Base-by-base conservation (phyloP, 2,797 vertebrate species). In the Cygnus olor region DNA sequence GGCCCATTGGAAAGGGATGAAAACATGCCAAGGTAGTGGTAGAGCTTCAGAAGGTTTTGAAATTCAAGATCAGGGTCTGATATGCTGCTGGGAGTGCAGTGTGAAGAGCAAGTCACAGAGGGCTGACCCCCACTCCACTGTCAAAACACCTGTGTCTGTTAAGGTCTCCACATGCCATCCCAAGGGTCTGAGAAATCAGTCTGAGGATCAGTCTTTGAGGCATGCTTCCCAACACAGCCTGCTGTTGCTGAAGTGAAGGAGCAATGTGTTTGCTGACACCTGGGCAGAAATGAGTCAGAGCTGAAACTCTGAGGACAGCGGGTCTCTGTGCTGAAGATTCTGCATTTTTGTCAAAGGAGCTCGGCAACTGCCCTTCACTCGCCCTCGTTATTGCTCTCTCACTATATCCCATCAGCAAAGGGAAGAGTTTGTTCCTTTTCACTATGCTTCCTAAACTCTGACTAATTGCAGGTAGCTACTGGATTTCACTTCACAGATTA, bases 361-460 rank as follows among this genome's bases (percentile, higher is more conserved):
- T 47, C 38, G 61, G 15, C 34, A 71, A 9, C 12, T 3, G 18
- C 19, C 7, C 15, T 9, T 34, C 6, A 9, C 18, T 47, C 2
- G 0, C 9, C 16, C 15, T 24, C 8, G 0, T 25, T 13, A 6
- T 5, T 3, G 0, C 5, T 60, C 25, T 12, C 20, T 30, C 15
- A 44, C 19, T 0, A 0, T 20, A 10, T 5, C 27, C 27, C 0
- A 0, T 10, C 17, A 74, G 17, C 1, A 4, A 32, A 40, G 14
- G 27, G 30, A 28, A 25, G 1, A 28, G 13, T 17, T 53, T 5
- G 25, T 32, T 32, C 30, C 60, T 36, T 13, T 15, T 15, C 47
- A 13, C 30, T 1, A 2, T 5, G 3, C 36, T 34, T 71, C n/a
- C 40, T 76, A 77, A 40, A 61, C 36, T 49, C 3, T 0, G 16